Conservation (phyloP, 2,113 vertebrate species). For the Hirundichthys speculiger region DNA sequence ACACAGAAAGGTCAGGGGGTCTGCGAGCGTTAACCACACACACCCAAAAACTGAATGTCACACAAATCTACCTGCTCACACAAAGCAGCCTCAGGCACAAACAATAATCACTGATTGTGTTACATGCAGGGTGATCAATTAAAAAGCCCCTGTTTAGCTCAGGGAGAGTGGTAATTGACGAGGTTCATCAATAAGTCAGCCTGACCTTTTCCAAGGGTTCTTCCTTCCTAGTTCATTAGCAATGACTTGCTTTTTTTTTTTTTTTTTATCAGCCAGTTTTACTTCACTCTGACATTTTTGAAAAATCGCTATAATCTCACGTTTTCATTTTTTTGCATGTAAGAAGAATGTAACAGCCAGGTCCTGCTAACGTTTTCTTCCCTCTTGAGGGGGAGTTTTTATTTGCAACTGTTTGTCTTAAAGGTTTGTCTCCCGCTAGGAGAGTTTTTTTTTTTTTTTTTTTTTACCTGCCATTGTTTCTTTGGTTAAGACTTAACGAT, state of each 20-base stretch:
- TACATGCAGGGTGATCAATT: constrained; percentile 51
- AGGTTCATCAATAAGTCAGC: constrained; percentile 57
- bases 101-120: constrained; percentile 5
- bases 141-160: constrained; percentile 31
- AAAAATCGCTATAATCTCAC: background rate
- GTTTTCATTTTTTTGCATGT: no score
- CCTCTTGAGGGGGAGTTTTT: no score
- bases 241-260: background rate
- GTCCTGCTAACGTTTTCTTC: no score
- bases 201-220: constrained; percentile 39
- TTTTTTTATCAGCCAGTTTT: background rate
- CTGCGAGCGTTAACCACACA: constrained; percentile 53
- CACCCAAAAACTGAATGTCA: constrained; percentile 39
- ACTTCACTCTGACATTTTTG: background rate
- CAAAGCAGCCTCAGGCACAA: constrained; percentile 50
- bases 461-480: no score
- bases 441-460: no score
- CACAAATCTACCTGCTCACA: constrained; percentile 38
- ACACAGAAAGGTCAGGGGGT: constrained; percentile 82
- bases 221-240: background rate
- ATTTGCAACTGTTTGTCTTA: no score
- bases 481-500: no score
- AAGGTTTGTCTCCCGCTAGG: no score
- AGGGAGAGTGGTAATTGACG: constrained; percentile 29
- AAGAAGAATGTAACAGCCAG: no score